Base-by-base conservation (phyloP, 1,140 invertebrate species). In the Ips typographus region DNA sequence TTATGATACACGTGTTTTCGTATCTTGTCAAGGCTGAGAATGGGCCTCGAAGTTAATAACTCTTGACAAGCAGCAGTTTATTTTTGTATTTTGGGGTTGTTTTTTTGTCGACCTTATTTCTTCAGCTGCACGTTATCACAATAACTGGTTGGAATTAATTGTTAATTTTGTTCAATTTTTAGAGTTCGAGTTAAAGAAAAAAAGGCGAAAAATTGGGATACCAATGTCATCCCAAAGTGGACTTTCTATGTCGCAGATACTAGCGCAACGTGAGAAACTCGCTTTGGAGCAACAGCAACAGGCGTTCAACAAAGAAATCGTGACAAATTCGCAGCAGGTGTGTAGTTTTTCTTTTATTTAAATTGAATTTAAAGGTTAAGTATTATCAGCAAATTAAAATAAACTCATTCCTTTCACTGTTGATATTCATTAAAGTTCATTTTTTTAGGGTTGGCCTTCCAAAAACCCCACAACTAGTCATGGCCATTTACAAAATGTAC, bases 161-260 rank as follows among this genome's bases (percentile, higher is more conserved):
- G 44, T 8, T 49, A 49, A 49, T 49, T 49, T 22, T 3, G 44
- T 49, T 49, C 44, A 49, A 49, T 49, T 49, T 49, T 62, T 80
- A 86, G 85, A 85, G 81, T 81, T 84, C 77, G 79, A 80, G 69
- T 80, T 80, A 63, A 90, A 89, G 78, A 84, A 83, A 76, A 90
- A 89, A 79, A 88, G 86, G 82, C 84, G 87, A 79, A 88, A 88
- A 81, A 80, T 86, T 64, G 78, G 80, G 40, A 82, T 83, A 44
- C 83, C 84, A 74, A 83, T 85, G 73, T 80, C 85, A 42, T 7
- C 37, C 7, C 22, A 22, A 22, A 83, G 82, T 43, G 86, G 85
- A 58, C 85, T 87, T 63, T 87, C 86, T 61, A 85, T 89, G 36
- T 88, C 87, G 41, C 88, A 89, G 79, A 81, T 89, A 68, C 82